Conservation (phyloP, 2,113 vertebrate genomes). For the Albula glossodonta region DNA sequence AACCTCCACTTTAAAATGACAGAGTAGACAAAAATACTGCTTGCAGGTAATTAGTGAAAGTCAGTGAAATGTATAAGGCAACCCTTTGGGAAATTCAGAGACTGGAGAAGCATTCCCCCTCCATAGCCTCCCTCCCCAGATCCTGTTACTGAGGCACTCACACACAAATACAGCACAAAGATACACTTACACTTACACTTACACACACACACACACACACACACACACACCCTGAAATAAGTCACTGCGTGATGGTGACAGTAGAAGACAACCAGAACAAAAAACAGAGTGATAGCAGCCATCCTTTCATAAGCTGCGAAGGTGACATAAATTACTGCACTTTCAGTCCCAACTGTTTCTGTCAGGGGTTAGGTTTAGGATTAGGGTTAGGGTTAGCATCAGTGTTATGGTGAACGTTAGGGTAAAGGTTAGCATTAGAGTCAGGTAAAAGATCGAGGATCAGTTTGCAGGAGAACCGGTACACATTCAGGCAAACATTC, state of each 20-base stretch:
- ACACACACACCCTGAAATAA: background rate
- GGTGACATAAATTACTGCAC: background rate
- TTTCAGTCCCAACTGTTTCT: background rate
- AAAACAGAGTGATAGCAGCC: background rate
- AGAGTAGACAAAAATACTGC: background rate
- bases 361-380: background rate
- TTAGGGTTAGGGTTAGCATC: background rate
- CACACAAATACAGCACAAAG: slow-evolving; percentile 43
- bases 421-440: no score
- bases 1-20: background rate
- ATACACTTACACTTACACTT: slow-evolving; percentile 13
- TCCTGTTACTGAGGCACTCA: background rate
- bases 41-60: background rate
- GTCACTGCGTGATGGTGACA: no score
- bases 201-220: slow-evolving; percentile 24
- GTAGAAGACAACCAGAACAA: background rate
- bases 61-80: background rate
- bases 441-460: no score
- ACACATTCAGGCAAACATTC: background rate
- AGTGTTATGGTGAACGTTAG: no score
- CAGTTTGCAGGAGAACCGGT: background rate
- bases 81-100: background rate
- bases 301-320: background rate
- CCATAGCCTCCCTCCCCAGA: background rate
- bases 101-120: background rate